phyloP scores from a whole-genome alignment of 2,113 vertebrate genomes.

The Pygathrix nemaeus region DNA sequence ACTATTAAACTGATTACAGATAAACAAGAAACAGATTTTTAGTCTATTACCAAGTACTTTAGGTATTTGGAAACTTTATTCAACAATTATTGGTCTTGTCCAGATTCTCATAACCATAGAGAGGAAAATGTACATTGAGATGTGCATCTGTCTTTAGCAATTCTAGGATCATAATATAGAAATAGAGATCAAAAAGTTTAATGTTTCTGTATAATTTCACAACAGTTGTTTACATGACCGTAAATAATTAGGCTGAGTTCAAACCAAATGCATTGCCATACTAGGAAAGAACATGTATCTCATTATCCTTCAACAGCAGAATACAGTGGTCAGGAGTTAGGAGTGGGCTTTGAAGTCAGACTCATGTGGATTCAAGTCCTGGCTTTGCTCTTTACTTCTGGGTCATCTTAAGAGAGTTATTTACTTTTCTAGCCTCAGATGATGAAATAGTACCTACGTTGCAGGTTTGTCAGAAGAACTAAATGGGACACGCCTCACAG shows the following conservation, averaged over 20 bases:
- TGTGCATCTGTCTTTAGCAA: background rate
- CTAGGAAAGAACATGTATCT: slow-evolving; percentile 39
- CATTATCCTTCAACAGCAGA: slow-evolving; percentile 15
- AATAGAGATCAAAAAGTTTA: slow-evolving; percentile 44
- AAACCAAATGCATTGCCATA: slow-evolving; percentile 4
- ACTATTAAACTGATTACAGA: slow-evolving; percentile 11
- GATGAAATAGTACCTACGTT: background rate
- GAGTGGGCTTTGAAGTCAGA: slow-evolving; percentile 20
- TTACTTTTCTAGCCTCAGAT: background rate
- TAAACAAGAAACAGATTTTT: slow-evolving; percentile 54
- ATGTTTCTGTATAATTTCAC: slow-evolving; percentile 61
- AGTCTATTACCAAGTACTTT: slow-evolving; percentile 10
- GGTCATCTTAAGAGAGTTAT: background rate
- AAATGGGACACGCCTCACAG: background rate
- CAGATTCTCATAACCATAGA: background rate
- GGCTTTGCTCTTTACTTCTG: background rate
- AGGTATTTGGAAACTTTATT: slow-evolving; percentile 49
- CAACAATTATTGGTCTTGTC: slow-evolving; percentile 11
- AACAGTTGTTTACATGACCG: slow-evolving; percentile 58
- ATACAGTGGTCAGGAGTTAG: background rate
- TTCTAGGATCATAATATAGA: slow-evolving; percentile 23
- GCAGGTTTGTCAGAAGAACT: background rate
- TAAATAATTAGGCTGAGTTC: slow-evolving; percentile 63
- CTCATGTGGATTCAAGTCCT: background rate
- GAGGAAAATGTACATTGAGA: background rate